Base-by-base conservation (phyloP, 2,888 invertebrate species). In the Quadriops clusia region DNA sequence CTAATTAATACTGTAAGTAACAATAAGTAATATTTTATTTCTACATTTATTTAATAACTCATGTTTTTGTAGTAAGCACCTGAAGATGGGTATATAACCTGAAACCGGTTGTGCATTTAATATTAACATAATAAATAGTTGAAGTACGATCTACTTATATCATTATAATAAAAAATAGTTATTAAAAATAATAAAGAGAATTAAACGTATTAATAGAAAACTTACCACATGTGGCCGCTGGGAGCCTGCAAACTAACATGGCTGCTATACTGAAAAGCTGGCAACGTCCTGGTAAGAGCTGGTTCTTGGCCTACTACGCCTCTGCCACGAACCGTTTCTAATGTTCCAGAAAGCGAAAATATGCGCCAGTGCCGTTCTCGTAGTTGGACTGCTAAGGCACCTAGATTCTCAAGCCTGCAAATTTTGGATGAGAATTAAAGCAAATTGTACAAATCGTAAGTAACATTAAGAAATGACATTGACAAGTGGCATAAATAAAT, bases 241-340 rank as follows among this genome's bases (percentile, higher is more conserved):
- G 94, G 91, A 33, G 94, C 91, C 66, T 95, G 94, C 43, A 97
- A 68, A 47, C 90, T 90, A 30, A 97, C 93, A 61, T 95, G 94
- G 59, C 91, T 93, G 59, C 89, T 90, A 62, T 97, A 97, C 64
- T 97, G 97, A 65, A 95, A 97, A 48, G 94, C 94, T 35, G 95
- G 94, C 46, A 85, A 67, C 38, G 76, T 71, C 37, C 80, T 74
- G 23, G 90, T 89, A 34, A 97, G 67, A 39, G 90, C 76, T 22
- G 95, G 95, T 65, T 97, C 95, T 68, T 95, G 91, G 1, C 95
- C 95, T n/a, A 95, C 93, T 28, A 97, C 94, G 22, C 91, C 95
- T 49, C 94, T 71, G 0, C 94, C 95, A 43, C 93, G 71, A 2
- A 87, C 87, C 0, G 93, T 94, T 65, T 95, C 94, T 49, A 95